Evolutionary conservation across 2,797 vertebrate genomes (phyloP).

Genomic region (Helarctos malayanus): DNA sequence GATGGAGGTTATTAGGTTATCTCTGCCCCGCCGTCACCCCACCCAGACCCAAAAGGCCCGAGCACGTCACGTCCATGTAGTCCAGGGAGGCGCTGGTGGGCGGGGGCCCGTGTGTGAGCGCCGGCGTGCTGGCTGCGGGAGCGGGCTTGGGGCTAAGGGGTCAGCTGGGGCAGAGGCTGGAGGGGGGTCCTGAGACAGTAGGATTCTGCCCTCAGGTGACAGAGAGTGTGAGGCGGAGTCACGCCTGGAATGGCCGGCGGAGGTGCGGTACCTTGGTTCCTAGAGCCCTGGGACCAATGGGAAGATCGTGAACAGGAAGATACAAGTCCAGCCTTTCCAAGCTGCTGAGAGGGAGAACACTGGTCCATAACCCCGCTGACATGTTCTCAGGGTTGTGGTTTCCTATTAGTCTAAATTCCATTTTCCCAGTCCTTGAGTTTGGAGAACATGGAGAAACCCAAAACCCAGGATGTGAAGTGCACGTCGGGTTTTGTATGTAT

Average conservation of each 20-base stretch:
- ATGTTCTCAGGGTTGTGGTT: neutral
- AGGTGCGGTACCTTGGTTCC: neutral
- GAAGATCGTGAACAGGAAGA: neutral
- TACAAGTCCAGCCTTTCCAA: neutral
- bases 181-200: rapidly evolving
- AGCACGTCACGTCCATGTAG: neutral
- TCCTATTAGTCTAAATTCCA: neutral
- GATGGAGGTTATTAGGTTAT: too few species aligned
- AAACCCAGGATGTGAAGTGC: neutral
- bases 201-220: neutral
- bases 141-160: neutral
- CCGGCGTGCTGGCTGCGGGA: neutral
- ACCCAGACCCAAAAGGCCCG: neutral
- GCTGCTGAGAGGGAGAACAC: neutral
- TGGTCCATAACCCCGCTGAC: neutral
- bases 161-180: neutral
- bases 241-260: neutral
- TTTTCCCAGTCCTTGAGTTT: neutral
- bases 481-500: too few species aligned
- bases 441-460: neutral
- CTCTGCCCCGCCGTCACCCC: neutral
- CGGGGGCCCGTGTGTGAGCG: too few species aligned
- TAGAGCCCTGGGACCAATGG: neutral
- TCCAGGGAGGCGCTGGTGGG: neutral
- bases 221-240: neutral